Evolutionary conservation across 2,113 vertebrate genomes (phyloP).

Genomic region (Canis aureus): DNA sequence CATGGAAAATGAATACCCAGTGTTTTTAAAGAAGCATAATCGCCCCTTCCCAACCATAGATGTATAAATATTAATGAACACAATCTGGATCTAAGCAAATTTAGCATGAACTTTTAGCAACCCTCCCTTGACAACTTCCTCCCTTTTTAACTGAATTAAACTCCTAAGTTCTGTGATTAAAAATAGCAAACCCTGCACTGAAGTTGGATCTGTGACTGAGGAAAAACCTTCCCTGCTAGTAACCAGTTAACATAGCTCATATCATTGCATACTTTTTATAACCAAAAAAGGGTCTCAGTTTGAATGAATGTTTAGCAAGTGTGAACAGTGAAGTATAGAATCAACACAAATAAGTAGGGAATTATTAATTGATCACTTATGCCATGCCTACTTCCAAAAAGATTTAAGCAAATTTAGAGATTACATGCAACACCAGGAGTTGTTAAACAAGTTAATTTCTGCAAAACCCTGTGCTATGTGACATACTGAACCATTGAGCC

Average conservation of each 20-base stretch:
- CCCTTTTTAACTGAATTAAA: slow-evolving; percentile 82
- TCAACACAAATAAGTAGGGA: neutral
- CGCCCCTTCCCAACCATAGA: slow-evolving; percentile 78
- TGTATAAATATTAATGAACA: slow-evolving; percentile 85
- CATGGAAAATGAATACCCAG: slow-evolving; percentile 78
- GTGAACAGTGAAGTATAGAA: neutral
- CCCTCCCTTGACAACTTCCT: slow-evolving; percentile 84
- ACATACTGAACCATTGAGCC: neutral
- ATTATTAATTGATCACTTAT: neutral
- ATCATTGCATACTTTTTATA: slow-evolving; percentile 20
- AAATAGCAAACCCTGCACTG: slow-evolving; percentile 80
- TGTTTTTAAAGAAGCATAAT: slow-evolving; percentile 82
- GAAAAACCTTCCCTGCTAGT: slow-evolving; percentile 71
- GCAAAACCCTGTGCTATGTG: neutral
- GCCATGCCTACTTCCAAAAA: neutral
- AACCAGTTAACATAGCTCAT: slow-evolving; percentile 64
- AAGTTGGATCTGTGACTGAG: slow-evolving; percentile 73
- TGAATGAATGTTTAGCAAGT: slow-evolving; percentile 54
- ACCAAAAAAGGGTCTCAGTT: slow-evolving; percentile 58
- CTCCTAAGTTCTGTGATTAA: slow-evolving; percentile 80
- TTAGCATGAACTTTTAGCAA: slow-evolving; percentile 86
- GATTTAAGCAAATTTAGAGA: neutral
- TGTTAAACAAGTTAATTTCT: slow-evolving; percentile 31
- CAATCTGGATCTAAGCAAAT: slow-evolving; percentile 85
- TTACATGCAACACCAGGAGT: neutral